Evolutionary conservation across 2,888 invertebrate species (phyloP).

Genomic region (Tetrapedia diversipes): DNA sequence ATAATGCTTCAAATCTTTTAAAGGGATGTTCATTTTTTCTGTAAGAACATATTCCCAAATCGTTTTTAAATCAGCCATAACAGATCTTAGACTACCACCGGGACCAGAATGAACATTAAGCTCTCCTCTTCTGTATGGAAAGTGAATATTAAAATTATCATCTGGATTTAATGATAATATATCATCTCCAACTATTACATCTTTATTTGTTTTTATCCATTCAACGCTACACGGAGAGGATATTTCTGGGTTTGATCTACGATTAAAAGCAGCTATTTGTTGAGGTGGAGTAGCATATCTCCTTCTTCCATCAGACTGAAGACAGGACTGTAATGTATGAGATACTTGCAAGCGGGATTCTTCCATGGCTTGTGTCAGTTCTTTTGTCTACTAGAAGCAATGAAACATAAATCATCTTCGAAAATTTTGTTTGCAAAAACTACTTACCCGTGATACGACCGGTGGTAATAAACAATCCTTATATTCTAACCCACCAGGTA

Average conservation of each 20-base stretch:
- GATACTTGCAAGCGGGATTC: slow-evolving; percentile 93
- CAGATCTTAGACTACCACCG: slow-evolving; percentile 93
- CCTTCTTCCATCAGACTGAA: slow-evolving; percentile 92
- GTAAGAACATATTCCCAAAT: slow-evolving; percentile 94
- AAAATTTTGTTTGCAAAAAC: not conserved
- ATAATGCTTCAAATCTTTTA: slow-evolving; percentile 89
- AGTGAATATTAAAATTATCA: slow-evolving; percentile 92
- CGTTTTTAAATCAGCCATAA: slow-evolving; percentile 92
- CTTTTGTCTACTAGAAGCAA: slow-evolving; percentile 84
- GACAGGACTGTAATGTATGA: slow-evolving; percentile 92
- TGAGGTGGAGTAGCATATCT: slow-evolving; percentile 94
- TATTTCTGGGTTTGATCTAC: slow-evolving; percentile 89
- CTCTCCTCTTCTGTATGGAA: slow-evolving; percentile 94
- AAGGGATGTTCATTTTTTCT: slow-evolving; percentile 89
- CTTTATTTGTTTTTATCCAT: slow-evolving; percentile 87
- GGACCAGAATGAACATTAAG: slow-evolving; percentile 92
- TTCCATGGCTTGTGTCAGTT: slow-evolving; percentile 90
- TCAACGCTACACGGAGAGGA: slow-evolving; percentile 85
- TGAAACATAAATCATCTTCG: slow-evolving; percentile 15
- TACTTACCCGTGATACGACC: slow-evolving; percentile 84
- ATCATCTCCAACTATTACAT: slow-evolving; percentile 90
- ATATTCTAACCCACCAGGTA: slow-evolving; percentile 84
- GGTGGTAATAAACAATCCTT: slow-evolving; percentile 88
- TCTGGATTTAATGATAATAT: slow-evolving; percentile 88
- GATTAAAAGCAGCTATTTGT: slow-evolving; percentile 94